Evolutionary conservation across 2,113 vertebrate genomes (phyloP).

Genomic region (Alaudala cheleensis): DNA sequence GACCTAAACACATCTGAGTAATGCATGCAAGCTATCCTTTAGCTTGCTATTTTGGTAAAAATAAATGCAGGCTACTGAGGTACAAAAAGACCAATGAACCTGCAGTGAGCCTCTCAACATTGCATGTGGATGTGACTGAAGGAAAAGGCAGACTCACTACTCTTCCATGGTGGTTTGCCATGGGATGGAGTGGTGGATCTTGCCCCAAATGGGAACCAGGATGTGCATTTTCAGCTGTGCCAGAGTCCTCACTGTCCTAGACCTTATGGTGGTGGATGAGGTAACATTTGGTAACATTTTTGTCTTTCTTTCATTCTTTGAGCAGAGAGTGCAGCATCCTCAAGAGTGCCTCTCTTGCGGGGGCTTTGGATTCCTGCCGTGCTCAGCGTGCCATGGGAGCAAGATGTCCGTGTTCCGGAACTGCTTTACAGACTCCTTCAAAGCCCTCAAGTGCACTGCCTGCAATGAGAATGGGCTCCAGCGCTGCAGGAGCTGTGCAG

Average conservation of each 20-base stretch:
- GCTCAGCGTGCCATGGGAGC: conserved; percentile 97
- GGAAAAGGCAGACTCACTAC: not conserved
- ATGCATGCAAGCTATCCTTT: not conserved
- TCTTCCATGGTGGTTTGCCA: not conserved
- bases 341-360: conserved; percentile 89
- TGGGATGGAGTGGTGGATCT: not conserved
- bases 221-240: not conserved
- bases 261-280: not conserved
- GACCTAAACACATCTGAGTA: not conserved
- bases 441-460: conserved; percentile 95
- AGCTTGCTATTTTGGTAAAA: not conserved
- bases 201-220: not conserved
- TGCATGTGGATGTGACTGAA: not conserved
- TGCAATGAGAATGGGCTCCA: conserved; percentile 98
- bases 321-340: conserved; percentile 92
- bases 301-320: not conserved
- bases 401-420: conserved; percentile 99
- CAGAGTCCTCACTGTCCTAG: not conserved
- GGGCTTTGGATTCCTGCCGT: conserved; percentile 93
- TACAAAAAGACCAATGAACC: not conserved
- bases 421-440: conserved; percentile 98
- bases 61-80: not conserved
- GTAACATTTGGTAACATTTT: not conserved
- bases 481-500: conserved; percentile 86
- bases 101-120: not conserved